Percentiles rank a stretch among this genome's conserved stretches.
Evolutionary conservation across 2,888 invertebrate genomes (phyloP).

Genomic region (Coremacera marginata): DNA sequence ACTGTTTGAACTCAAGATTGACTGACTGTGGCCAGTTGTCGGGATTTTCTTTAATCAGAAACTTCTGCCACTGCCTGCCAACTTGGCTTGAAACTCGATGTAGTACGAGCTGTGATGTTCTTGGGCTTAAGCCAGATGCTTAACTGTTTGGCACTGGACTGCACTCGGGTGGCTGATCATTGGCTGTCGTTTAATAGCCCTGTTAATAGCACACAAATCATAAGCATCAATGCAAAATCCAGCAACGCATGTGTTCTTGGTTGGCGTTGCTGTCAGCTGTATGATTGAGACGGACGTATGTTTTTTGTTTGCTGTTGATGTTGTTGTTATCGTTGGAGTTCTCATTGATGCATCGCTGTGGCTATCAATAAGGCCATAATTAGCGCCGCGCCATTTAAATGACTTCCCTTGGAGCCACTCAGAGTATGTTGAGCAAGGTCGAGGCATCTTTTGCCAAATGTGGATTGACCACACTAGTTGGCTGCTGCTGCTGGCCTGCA

Average conservation of each 20-base stretch:
- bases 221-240: constrained; percentile 48
- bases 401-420: constrained; percentile 16
- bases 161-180: background rate
- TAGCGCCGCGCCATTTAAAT: background rate
- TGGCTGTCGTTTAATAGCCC: background rate
- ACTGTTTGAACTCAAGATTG: background rate
- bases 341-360: constrained; percentile 19
- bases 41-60: constrained; percentile 5
- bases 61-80: constrained; percentile 33
- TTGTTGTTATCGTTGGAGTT: constrained; percentile 41
- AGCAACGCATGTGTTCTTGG: constrained; percentile 47
- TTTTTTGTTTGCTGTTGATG: constrained; percentile 48
- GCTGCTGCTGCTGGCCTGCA: background rate
- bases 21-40: constrained; percentile 40
- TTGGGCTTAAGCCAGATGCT: constrained; percentile 53
- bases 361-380: constrained; percentile 35
- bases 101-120: background rate
- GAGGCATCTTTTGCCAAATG: background rate
- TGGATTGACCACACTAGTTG: constrained; percentile 13
- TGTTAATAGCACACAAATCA: background rate
- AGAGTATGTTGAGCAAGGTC: constrained; percentile 15
- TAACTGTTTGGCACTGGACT: constrained; percentile 48
- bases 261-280: constrained; percentile 58
- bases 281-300: constrained; percentile 68
- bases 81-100: constrained; percentile 6